These are phyloP conservation scores for Spongilla lacustris DNA, from an alignment of 37 sponge, comb jelly and placozoan species.

Conservation along the genomic window DNA sequence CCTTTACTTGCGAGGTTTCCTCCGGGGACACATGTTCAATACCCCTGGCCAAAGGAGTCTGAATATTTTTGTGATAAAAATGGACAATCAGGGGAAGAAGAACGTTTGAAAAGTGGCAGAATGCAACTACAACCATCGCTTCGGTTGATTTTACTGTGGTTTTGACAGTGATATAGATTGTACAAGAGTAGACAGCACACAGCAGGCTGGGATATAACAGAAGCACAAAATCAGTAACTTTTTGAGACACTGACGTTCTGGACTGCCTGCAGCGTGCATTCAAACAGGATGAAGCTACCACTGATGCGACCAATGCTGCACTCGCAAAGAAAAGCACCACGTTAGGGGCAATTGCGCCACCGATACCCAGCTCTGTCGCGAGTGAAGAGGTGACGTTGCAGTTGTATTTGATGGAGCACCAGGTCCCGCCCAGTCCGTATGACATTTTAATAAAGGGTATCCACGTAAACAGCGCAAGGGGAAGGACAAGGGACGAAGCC, in stretches of 20 bases:
- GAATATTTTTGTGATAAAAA: background rate
- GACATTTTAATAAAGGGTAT: background rate
- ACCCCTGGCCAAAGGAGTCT: background rate
- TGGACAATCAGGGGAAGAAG: background rate
- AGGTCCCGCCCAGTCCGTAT: background rate
- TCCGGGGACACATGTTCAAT: too few relatives aligned
- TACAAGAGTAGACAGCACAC: background rate
- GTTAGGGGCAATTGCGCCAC: background rate
- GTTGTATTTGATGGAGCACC: background rate
- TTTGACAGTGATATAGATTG: background rate
- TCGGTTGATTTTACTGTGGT: background rate
- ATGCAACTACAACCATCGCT: background rate
- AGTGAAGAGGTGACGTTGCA: background rate
- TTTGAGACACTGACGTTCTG: too few relatives aligned
- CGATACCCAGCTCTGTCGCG: background rate
- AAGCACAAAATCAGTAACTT: background rate
- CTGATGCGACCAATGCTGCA: background rate
- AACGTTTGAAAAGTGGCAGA: background rate
- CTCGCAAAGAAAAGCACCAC: background rate
- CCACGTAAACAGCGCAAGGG: background rate
- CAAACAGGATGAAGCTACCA: background rate
- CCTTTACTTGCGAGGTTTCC: background rate
- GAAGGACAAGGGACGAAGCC: background rate
- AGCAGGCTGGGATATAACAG: background rate
- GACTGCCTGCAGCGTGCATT: background rate